Conservation (phyloP, 2,113 vertebrate genomes). For the Pelodiscus sinensis region DNA sequence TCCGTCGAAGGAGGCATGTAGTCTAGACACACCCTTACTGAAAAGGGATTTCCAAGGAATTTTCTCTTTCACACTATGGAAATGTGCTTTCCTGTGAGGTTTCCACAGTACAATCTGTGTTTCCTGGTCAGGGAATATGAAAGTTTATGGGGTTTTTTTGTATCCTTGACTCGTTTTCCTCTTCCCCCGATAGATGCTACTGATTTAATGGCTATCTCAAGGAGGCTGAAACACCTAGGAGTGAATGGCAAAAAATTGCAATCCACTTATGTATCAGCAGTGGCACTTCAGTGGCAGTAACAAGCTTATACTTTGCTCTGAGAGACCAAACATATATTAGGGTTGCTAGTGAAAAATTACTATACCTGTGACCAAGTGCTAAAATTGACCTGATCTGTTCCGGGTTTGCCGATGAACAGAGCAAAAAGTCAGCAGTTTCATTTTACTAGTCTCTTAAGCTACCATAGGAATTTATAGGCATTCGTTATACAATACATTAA, state of each 20-base stretch:
- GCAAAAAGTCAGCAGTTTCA: not conserved
- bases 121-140: not conserved
- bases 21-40: not conserved
- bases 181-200: not conserved
- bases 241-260: not conserved
- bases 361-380: not conserved
- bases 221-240: not conserved
- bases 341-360: not conserved
- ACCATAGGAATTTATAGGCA: slow-evolving; percentile 42
- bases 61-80: not conserved
- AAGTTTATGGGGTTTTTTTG: not conserved
- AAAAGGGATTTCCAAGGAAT: not conserved
- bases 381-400: not conserved
- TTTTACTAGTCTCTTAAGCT: slow-evolving; percentile 35
- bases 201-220: not conserved
- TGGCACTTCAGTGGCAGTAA: not conserved
- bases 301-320: not conserved
- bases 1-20: no score
- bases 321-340: not conserved
- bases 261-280: not conserved
- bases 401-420: not conserved
- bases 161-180: not conserved
- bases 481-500: slow-evolving; percentile 46
- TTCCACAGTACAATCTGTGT: not conserved
- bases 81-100: not conserved